These are phyloP conservation scores for Rhagoletis zephyria DNA, from an alignment of 1,140 invertebrate species.

Conservation along the genomic window DNA sequence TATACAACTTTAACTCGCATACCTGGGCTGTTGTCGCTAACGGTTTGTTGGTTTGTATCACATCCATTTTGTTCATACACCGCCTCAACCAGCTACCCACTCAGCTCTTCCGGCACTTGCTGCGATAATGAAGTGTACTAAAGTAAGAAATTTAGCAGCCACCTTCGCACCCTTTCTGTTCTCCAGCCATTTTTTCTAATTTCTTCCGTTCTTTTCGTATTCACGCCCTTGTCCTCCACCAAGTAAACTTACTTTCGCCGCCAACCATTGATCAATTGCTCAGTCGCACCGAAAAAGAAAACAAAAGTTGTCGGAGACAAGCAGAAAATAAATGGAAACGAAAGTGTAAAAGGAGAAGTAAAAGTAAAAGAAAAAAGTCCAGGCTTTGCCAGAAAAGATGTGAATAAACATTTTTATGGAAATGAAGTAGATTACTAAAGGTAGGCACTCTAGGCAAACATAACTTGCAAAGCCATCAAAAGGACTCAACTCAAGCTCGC, in stretches of 20 bases:
- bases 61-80: background rate
- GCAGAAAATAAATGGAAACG: conserved; percentile 25
- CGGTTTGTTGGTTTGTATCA: background rate
- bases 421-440: conserved; percentile 49
- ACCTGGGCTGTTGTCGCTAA: background rate
- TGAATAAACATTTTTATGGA: conserved; percentile 52
- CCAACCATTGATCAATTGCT: conserved; percentile 14
- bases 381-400: background rate
- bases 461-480: conserved; percentile 42
- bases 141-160: background rate
- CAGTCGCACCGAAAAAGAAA: conserved; percentile 17
- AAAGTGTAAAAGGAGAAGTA: background rate
- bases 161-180: background rate
- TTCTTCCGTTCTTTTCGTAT: background rate
- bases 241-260: conserved; percentile 2
- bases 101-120: background rate
- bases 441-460: conserved; percentile 19
- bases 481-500: conserved; percentile 29
- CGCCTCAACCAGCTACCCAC: background rate
- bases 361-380: background rate
- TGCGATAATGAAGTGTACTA: conserved; percentile 3
- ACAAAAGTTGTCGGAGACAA: conserved; percentile 25
- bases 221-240: background rate
- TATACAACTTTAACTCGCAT: conserved; percentile 1
- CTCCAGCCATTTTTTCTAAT: background rate